Conservation (phyloP, 2,888 invertebrate species). For the Tetranychus piercei region DNA sequence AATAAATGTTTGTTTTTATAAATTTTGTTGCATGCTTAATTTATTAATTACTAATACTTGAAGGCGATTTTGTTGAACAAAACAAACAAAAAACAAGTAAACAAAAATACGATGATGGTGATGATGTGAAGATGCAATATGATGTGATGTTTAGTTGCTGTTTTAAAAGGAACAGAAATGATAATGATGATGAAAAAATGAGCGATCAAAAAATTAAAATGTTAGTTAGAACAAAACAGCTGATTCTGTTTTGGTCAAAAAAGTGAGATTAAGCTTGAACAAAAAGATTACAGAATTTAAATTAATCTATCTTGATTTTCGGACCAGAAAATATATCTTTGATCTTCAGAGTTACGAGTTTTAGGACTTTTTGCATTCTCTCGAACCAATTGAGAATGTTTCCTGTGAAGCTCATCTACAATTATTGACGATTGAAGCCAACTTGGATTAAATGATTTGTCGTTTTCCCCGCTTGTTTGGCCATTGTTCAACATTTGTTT, state of each 20-base stretch:
- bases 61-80: too few relatives aligned
- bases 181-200: too few relatives aligned
- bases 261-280: neutral
- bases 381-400: constrained; percentile 15
- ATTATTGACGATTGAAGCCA: constrained; percentile 23
- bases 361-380: neutral
- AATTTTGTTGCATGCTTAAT: too few relatives aligned
- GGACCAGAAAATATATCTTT: constrained; percentile 12
- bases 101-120: too few relatives aligned
- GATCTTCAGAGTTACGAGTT: constrained; percentile 4
- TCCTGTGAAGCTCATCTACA: constrained; percentile 20
- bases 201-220: too few relatives aligned
- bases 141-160: too few relatives aligned
- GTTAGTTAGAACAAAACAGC: too few relatives aligned
- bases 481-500: constrained; percentile 2
- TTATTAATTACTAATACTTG: too few relatives aligned
- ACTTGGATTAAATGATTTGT: constrained; percentile 2
- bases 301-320: constrained; percentile 14
- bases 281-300: neutral
- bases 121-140: too few relatives aligned
- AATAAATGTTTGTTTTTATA: too few relatives aligned
- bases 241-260: neutral
- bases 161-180: too few relatives aligned
- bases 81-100: too few relatives aligned
- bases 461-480: constrained; percentile 1